Conservation (phyloP, 2,113 vertebrate species). For the Ia io region DNA sequence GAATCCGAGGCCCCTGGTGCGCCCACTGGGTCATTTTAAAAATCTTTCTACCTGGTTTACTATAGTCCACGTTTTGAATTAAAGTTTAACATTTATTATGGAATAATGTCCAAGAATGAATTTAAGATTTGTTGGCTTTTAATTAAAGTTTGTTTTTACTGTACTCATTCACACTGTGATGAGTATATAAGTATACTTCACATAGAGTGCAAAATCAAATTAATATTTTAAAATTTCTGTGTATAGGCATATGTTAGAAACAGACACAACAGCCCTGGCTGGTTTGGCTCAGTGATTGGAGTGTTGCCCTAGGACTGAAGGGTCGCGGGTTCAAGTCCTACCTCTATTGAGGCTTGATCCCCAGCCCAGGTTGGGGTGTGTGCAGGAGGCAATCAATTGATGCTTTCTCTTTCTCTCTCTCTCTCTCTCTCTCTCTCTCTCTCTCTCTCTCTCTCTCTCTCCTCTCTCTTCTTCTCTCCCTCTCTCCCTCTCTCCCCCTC, state of each 20-base stretch:
- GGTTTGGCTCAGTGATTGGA: too few species aligned
- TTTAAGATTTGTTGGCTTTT: not conserved
- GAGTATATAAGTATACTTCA: constrained; percentile 15
- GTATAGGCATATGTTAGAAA: not conserved
- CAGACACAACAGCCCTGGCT: not conserved
- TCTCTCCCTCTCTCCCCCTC: too few species aligned
- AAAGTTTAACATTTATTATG: constrained; percentile 25
- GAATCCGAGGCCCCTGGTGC: too few species aligned
- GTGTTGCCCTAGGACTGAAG: too few species aligned
- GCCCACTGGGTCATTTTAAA: not conserved
- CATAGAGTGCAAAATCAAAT: not conserved
- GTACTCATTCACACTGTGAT: not conserved
- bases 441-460: too few species aligned
- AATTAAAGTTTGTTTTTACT: constrained; percentile 39
- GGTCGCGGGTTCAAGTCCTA: too few species aligned
- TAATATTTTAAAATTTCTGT: not conserved
- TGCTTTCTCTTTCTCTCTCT: too few species aligned
- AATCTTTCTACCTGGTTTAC: not conserved
- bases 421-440: too few species aligned
- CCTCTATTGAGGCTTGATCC: too few species aligned
- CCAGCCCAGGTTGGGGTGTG: too few species aligned
- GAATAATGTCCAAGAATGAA: not conserved
- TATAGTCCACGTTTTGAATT: not conserved
- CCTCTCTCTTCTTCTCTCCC: too few species aligned
- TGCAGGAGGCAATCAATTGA: too few species aligned